These are phyloP conservation scores for Bovichtus diacanthus DNA, from an alignment of 2,797 vertebrate species.

Conservation along the genomic window DNA sequence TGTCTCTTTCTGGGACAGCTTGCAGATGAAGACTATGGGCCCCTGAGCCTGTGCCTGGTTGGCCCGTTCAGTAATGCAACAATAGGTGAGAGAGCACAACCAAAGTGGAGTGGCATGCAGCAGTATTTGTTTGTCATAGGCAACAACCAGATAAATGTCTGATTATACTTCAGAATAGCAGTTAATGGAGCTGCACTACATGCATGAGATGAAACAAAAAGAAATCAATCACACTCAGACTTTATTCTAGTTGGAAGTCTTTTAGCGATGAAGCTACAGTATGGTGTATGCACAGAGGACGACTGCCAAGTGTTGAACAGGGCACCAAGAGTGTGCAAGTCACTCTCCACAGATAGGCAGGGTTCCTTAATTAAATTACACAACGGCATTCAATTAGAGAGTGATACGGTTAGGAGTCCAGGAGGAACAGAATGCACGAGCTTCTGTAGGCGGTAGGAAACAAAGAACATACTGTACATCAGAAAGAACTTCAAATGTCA, in stretches of 20 bases:
- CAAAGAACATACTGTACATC: constrained; percentile 47
- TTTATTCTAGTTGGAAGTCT: constrained; percentile 40
- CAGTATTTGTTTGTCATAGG: constrained; percentile 17
- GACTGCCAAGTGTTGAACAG: constrained; percentile 62
- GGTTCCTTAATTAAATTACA: constrained; percentile 67
- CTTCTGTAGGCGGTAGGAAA: constrained; percentile 59
- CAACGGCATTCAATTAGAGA: constrained; percentile 53
- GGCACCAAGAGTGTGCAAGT: constrained; percentile 54
- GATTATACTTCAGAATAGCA: constrained; percentile 1
- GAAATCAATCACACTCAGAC: constrained; percentile 30
- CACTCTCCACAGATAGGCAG: constrained; percentile 45
- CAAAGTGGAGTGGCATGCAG: constrained; percentile 8
- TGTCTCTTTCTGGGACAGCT: not conserved
- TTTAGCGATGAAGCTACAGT: constrained; percentile 46
- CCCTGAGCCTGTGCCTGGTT: not conserved
- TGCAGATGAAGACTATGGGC: not conserved
- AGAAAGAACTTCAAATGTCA: constrained; percentile 56
- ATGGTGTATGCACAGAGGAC: constrained; percentile 36
- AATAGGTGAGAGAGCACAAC: not conserved
- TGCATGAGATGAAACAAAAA: constrained; percentile 29
- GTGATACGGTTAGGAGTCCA: constrained; percentile 48
- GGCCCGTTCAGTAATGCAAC: not conserved
- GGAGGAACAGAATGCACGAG: constrained; percentile 43
- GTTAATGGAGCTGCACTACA: not conserved
- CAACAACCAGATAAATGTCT: not conserved